Percentiles rank a stretch among this genome's conserved stretches.
phyloP scores from a whole-genome alignment of 2,113 vertebrate species.

The Pteropus alecto region DNA sequence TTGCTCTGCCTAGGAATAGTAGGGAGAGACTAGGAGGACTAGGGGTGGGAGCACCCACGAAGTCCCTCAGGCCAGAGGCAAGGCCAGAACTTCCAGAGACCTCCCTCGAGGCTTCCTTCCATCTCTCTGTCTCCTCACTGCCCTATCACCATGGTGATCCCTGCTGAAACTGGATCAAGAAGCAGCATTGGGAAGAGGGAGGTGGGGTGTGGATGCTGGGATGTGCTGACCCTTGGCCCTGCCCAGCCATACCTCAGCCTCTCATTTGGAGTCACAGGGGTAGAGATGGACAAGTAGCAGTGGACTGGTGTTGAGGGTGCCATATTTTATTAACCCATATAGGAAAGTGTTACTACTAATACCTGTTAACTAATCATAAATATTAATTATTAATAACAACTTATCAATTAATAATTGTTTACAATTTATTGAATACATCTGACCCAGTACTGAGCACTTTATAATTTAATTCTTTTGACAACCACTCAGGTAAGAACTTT shows the following conservation, averaged over 20 bases:
- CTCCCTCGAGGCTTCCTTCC: neutral
- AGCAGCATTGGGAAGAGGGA: too few relatives aligned
- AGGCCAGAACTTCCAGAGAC: neutral
- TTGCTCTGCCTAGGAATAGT: neutral
- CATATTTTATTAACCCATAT: neutral
- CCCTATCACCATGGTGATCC: neutral
- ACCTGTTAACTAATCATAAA: neutral
- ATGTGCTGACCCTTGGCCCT: neutral
- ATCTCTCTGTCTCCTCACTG: neutral
- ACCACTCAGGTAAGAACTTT: slow-evolving; percentile 25
- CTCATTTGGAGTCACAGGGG: neutral
- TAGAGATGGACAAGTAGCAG: too few relatives aligned
- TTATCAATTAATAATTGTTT: slow-evolving; percentile 29
- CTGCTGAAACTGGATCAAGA: neutral
- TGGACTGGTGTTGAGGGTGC: neutral
- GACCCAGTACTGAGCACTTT: neutral
- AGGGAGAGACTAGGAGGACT: neutral
- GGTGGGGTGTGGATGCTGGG: neutral
- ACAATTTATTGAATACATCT: slow-evolving; percentile 31
- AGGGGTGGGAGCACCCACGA: too few relatives aligned
- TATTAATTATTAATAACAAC: slow-evolving; percentile 49
- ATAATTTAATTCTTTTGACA: slow-evolving; percentile 55
- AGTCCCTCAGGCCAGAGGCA: neutral
- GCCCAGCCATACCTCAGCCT: neutral
- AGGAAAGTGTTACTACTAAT: neutral